Percentiles rank a stretch among this genome's conserved stretches.
These are phyloP conservation scores for Platycnemis pennipes DNA, from an alignment of 2,888 invertebrate species.

Conservation along the genomic window DNA sequence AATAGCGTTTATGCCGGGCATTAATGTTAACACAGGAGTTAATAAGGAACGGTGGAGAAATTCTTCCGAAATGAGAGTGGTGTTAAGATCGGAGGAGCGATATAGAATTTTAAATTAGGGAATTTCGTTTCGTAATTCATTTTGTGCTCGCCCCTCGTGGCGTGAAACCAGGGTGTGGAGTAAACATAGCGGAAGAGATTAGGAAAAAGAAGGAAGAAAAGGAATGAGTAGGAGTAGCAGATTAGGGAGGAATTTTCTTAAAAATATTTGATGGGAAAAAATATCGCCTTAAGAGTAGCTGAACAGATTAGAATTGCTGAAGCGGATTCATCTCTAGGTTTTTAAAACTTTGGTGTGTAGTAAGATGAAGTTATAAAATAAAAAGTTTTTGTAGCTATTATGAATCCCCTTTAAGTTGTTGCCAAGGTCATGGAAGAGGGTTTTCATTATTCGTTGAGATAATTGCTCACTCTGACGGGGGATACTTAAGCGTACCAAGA, in stretches of 20 bases:
- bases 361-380: too few relatives aligned
- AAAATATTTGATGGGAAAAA: too few relatives aligned
- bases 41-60: constrained; percentile 27
- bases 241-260: not conserved
- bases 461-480: too few relatives aligned
- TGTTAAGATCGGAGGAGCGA: constrained; percentile 26
- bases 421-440: too few relatives aligned
- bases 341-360: too few relatives aligned
- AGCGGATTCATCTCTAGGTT: too few relatives aligned
- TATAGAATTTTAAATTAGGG: constrained; percentile 36
- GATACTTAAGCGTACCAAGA: too few relatives aligned
- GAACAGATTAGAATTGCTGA: too few relatives aligned
- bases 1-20: not conserved
- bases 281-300: too few relatives aligned
- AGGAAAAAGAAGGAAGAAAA: not conserved
- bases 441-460: too few relatives aligned
- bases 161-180: not conserved
- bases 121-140: not conserved
- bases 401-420: too few relatives aligned
- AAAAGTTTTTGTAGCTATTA: too few relatives aligned
- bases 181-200: not conserved
- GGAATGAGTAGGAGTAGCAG: not conserved
- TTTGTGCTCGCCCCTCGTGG: not conserved
- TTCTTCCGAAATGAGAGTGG: not conserved
- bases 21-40: constrained; percentile 13